These are phyloP conservation scores for Drosophila bunnanda DNA, from an alignment of 2,888 invertebrate species.

Conservation along the genomic window DNA sequence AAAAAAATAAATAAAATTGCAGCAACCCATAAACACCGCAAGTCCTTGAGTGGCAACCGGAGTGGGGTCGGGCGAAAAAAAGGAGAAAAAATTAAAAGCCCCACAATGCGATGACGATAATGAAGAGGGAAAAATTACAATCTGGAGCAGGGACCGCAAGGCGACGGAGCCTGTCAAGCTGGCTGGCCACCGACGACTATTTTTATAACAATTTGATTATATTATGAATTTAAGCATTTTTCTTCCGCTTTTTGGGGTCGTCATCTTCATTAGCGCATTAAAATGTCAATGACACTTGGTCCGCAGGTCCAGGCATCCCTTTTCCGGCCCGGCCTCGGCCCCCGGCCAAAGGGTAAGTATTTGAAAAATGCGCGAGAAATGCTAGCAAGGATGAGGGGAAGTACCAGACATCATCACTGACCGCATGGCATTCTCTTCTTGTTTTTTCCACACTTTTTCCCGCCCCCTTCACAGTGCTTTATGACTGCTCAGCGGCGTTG, in stretches of 20 bases:
- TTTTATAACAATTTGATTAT: conserved; percentile 73
- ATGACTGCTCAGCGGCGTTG: conserved; percentile 62
- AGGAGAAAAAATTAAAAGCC: conserved; percentile 56
- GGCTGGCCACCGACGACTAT: conserved; percentile 55
- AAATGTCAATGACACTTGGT: conserved; percentile 79
- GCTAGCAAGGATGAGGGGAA: conserved; percentile 47
- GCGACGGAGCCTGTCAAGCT: conserved; percentile 44
- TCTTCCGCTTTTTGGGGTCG: conserved; percentile 59
- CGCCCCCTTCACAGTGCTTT: conserved; percentile 64
- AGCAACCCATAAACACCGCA: conserved; percentile 73
- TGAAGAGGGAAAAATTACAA: conserved; percentile 23
- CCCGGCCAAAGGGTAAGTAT: conserved; percentile 69
- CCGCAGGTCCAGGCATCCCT: conserved; percentile 36
- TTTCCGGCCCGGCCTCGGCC: conserved; percentile 45
- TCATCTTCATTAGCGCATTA: conserved; percentile 80
- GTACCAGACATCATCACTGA: conserved; percentile 49
- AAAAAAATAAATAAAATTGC: conserved; percentile 57
- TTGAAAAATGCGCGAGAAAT: conserved; percentile 72
- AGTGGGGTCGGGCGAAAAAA: conserved; percentile 5
- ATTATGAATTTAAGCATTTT: conserved; percentile 61
- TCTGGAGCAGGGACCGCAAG: conserved; percentile 24
- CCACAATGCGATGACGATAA: conserved; percentile 56
- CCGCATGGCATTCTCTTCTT: conserved; percentile 56
- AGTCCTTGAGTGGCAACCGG: conserved; percentile 58
- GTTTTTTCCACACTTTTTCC: conserved; percentile 7